Evolutionary conservation across 2,888 invertebrate genomes (phyloP).

Genomic region (Clepsis dumicolana): DNA sequence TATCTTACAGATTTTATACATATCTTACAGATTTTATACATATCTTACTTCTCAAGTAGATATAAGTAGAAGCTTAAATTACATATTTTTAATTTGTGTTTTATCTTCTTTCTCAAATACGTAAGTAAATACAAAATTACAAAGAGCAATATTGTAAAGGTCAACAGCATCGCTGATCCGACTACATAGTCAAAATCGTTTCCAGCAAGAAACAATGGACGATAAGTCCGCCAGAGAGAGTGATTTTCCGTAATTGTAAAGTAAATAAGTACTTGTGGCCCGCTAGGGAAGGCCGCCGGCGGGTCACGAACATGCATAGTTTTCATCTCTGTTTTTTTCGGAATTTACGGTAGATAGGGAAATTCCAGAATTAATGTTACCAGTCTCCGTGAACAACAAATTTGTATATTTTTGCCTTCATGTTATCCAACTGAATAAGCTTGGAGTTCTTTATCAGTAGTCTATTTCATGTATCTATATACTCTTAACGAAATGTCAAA

Average conservation of each 20-base stretch:
- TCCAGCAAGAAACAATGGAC: conserved; percentile 67
- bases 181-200: conserved; percentile 64
- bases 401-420: neutral
- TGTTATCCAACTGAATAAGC: neutral
- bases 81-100: no score
- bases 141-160: neutral
- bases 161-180: neutral
- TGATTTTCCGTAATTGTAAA: conserved; percentile 74
- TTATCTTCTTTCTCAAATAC: neutral
- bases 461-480: neutral
- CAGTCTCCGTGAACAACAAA: neutral
- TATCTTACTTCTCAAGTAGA: no score
- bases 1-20: no score
- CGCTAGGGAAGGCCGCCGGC: conserved; percentile 67
- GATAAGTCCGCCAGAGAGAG: conserved; percentile 61
- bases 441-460: neutral
- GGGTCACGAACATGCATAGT: conserved; percentile 69
- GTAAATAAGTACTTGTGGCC: conserved; percentile 67
- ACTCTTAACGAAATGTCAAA: conserved; percentile 6
- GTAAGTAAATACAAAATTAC: neutral
- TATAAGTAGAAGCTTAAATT: no score
- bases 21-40: no score
- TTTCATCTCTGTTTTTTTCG: conserved; percentile 50
- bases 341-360: conserved; percentile 3
- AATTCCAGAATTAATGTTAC: conserved; percentile 7